Evolutionary conservation across 2,113 vertebrate genomes (phyloP).

Genomic region (Anarhynchus alexandrinus): DNA sequence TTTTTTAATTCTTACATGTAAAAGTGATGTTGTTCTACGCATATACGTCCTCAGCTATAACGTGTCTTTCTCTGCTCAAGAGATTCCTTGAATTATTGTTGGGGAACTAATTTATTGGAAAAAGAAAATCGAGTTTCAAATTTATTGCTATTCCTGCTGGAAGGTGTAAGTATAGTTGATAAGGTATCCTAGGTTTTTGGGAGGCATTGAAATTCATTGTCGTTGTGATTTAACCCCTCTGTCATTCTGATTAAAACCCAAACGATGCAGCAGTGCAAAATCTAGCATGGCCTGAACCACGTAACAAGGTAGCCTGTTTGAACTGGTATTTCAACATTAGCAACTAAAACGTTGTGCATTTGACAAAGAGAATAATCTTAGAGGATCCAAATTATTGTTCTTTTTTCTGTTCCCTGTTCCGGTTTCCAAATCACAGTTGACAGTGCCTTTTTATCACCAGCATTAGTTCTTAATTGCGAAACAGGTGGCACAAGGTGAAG

Average conservation of each 20-base stretch:
- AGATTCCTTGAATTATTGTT: background rate
- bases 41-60: background rate
- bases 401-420: background rate
- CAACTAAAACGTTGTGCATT: background rate
- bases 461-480: background rate
- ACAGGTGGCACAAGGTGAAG: background rate
- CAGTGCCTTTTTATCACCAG: background rate
- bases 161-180: background rate
- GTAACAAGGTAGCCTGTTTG: background rate
- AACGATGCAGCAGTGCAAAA: background rate
- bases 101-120: background rate
- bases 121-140: background rate
- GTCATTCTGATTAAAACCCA: background rate
- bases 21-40: background rate
- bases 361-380: background rate
- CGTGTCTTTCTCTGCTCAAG: background rate
- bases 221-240: background rate
- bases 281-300: background rate
- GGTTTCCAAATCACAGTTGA: background rate
- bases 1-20: background rate
- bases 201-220: background rate
- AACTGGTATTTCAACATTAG: background rate
- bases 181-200: background rate
- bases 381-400: background rate
- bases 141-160: background rate